These are phyloP conservation scores for Netelia inedita DNA, from an alignment of 2,888 invertebrate species.

Conservation along the genomic window DNA sequence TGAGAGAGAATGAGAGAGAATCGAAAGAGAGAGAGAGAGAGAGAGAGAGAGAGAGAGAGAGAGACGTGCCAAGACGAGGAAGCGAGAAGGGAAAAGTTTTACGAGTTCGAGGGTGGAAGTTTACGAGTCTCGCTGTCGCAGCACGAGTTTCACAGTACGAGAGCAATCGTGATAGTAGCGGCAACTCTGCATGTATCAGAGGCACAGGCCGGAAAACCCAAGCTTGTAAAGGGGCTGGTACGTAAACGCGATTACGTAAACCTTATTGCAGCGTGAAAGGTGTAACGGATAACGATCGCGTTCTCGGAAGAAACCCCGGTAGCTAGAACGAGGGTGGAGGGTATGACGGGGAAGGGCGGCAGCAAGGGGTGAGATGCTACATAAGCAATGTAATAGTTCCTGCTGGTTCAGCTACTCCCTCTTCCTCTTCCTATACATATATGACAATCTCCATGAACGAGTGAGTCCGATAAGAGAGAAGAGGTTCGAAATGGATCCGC, in stretches of 20 bases:
- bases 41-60: conserved; percentile 19
- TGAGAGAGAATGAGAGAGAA: not conserved
- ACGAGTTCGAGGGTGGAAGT: conserved; percentile 68
- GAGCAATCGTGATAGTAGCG: conserved; percentile 57
- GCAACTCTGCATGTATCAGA: conserved; percentile 59
- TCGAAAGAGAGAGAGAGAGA: conserved; percentile 28
- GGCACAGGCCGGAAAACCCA: conserved; percentile 53
- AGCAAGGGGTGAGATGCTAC: conserved; percentile 21
- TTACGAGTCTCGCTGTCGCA: conserved; percentile 73
- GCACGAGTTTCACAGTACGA: conserved; percentile 61
- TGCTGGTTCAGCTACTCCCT: conserved; percentile 21
- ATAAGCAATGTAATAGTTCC: conserved; percentile 36
- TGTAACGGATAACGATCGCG: conserved; percentile 66
- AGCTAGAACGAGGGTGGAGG: conserved; percentile 44
- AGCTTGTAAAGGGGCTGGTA: conserved; percentile 50
- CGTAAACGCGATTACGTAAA: conserved; percentile 72
- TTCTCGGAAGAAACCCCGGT: conserved; percentile 63
- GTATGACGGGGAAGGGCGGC: not conserved
- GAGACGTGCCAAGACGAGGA: conserved; percentile 18
- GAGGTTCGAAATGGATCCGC: not conserved
- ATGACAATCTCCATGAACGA: conserved; percentile 1
- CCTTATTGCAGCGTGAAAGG: conserved; percentile 67
- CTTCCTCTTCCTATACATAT: not conserved
- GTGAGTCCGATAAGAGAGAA: not conserved
- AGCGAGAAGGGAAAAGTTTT: conserved; percentile 67